Evolutionary conservation across 2,888 invertebrate genomes (phyloP).

Genomic region (Oxytorus armatus): DNA sequence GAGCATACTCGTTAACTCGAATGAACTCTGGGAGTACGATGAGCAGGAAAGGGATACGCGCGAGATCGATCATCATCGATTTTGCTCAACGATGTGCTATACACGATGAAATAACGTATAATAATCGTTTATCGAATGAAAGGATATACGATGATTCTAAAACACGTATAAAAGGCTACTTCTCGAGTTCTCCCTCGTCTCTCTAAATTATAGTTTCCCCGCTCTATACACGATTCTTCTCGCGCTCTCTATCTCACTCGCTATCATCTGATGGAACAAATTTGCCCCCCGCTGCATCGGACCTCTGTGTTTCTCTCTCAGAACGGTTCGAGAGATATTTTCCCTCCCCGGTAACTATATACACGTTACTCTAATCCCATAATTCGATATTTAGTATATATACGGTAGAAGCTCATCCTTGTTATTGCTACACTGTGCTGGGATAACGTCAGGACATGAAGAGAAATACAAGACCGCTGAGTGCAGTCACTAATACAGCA

Average conservation of each 20-base stretch:
- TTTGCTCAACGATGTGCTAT: conserved; percentile 33
- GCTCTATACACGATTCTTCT: conserved; percentile 22
- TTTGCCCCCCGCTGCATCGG: not conserved
- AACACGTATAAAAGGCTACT: conserved; percentile 50
- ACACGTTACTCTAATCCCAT: conserved; percentile 35
- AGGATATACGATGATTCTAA: conserved; percentile 38
- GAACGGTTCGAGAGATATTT: conserved; percentile 40
- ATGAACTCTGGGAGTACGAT: not conserved
- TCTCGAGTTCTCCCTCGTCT: conserved; percentile 7
- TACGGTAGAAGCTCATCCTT: not conserved
- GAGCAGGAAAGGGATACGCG: conserved; percentile 6
- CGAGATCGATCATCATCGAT: conserved; percentile 35
- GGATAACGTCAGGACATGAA: conserved; percentile 69
- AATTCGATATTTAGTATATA: conserved; percentile 37
- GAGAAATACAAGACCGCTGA: conserved; percentile 74
- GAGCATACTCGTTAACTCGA: conserved; percentile 30
- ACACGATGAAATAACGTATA: conserved; percentile 13
- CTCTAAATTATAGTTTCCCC: conserved; percentile 45
- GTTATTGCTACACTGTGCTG: not conserved
- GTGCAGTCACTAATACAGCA: conserved; percentile 75
- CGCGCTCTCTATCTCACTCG: conserved; percentile 19
- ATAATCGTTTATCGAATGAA: conserved; percentile 50
- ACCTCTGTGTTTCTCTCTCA: conserved; percentile 10
- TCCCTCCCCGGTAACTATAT: conserved; percentile 35
- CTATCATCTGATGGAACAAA: not conserved